Evolutionary conservation across 2,797 vertebrate species (phyloP), one percentile per base, ranked within the genome.

Genomic region (Dipus sagitta): DNA sequence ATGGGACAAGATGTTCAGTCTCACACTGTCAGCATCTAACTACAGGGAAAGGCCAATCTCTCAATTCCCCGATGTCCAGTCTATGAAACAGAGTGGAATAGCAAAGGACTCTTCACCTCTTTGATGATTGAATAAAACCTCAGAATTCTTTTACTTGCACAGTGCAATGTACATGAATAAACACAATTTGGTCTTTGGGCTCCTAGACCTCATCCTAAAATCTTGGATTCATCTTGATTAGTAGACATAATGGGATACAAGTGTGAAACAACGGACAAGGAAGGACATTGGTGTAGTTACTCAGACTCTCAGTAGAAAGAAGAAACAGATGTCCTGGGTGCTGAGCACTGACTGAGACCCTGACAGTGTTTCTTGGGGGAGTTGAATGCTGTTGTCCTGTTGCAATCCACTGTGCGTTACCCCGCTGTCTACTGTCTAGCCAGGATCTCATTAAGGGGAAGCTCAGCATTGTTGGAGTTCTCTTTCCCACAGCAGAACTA

Each of bases 401-500:
- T 67, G 75, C 84, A 54, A 42, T 38, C 23, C 60, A 58, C 62
- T 87, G 11, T 30, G 11, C 52, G 18, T 13, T 83, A 12, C 68
- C 7, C 32, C 83, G 23, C 96, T 52, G 92, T 93, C 72, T 85
- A 10, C 75, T 68, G 60, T 95, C 64, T 87, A 93, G 95, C 96
- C 90, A 79, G 20, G 30, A 93, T 93, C 90, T 96, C 62, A 58
- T 93, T 95, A 88, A 68, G 93, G 94, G 93, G 96, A 95, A 96
- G 8, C 84, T 92, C 83, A 83, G 90, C 85, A 95, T 96, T 96
- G 88, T 96, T 94, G 95, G 81, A 95, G 78, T 67, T 92, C 86
- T 96, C 75, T 78, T 94, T 97, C 95, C 96, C 96, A 96, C 93
- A 97, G 92, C 86, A 95, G 87, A 93, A 32, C 90, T 95, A 90